These are phyloP conservation scores for Psilopogon haemacephalus DNA, from an alignment of 2,113 vertebrate genomes.

Conservation along the genomic window DNA sequence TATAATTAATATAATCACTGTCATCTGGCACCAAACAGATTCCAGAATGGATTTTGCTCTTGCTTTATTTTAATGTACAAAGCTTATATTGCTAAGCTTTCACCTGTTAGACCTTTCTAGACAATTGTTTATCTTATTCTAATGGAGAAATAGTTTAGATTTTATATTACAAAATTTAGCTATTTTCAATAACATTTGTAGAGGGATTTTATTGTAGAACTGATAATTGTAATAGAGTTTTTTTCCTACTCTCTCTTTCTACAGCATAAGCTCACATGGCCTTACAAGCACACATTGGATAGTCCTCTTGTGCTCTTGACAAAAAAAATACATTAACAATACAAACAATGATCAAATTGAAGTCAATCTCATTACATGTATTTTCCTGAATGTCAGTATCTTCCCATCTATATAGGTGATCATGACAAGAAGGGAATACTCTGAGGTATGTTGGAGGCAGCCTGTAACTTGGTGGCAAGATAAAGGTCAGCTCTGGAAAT, in stretches of 20 bases:
- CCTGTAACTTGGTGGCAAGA: neutral
- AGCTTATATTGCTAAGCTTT: neutral
- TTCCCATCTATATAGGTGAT: neutral
- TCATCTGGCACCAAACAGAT: conserved; percentile 20
- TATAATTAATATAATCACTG: conserved; percentile 35
- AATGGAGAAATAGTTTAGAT: neutral
- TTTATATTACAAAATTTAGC: neutral
- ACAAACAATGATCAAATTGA: neutral
- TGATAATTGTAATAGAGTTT: neutral
- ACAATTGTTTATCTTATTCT: neutral
- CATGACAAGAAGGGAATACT: neutral
- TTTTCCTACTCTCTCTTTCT: neutral
- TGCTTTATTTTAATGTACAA: neutral
- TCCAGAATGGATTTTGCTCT: neutral
- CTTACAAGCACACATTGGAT: neutral
- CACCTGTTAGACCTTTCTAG: neutral
- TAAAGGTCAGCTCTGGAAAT: neutral
- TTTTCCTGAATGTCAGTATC: neutral
- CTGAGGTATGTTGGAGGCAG: neutral
- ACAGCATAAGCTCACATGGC: neutral
- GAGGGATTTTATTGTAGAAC: neutral
- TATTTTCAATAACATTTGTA: neutral
- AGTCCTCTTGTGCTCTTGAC: neutral
- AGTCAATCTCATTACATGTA: neutral
- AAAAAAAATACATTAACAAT: neutral